Conservation (phyloP, 2,797 vertebrate species). For the Loris lydekkerianus region DNA sequence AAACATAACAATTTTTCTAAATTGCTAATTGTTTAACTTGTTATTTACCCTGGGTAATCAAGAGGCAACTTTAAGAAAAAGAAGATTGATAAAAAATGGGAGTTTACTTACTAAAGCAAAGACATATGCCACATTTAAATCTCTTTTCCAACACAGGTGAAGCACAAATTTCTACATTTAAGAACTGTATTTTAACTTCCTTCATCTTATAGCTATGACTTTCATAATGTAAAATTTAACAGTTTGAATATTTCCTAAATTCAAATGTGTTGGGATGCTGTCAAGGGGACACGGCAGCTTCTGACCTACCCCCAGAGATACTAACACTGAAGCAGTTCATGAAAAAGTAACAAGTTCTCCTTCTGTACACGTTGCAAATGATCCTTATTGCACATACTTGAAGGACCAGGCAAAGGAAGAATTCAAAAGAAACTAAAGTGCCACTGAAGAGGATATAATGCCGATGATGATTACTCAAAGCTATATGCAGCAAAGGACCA, state of each 20-base stretch:
- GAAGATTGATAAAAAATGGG: not conserved
- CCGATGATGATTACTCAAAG: slow-evolving; percentile 98
- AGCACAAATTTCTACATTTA: not conserved
- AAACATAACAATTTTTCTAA: not conserved
- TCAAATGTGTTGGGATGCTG: not conserved
- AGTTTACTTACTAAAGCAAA: not conserved
- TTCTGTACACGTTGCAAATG: slow-evolving; percentile 93
- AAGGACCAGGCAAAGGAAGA: slow-evolving; percentile 94
- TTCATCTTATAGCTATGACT: not conserved
- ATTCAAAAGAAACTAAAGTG: slow-evolving; percentile 93
- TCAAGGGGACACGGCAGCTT: not conserved
- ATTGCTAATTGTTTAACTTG: not conserved
- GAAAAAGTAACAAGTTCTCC: slow-evolving; percentile 93
- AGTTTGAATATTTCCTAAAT: not conserved
- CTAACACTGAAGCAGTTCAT: slow-evolving; percentile 90
- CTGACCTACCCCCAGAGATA: not conserved
- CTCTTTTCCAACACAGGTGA: not conserved
- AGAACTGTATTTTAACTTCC: not conserved
- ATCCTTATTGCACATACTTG: slow-evolving; percentile 92
- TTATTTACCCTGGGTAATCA: not conserved
- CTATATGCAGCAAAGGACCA: slow-evolving; percentile 93
- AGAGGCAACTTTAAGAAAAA: not conserved
- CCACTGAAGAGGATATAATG: slow-evolving; percentile 88
- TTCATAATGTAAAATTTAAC: not conserved
- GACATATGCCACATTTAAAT: not conserved